phyloP scores from a whole-genome alignment of 2,888 invertebrate species.

The Argynnis bischoffii region DNA sequence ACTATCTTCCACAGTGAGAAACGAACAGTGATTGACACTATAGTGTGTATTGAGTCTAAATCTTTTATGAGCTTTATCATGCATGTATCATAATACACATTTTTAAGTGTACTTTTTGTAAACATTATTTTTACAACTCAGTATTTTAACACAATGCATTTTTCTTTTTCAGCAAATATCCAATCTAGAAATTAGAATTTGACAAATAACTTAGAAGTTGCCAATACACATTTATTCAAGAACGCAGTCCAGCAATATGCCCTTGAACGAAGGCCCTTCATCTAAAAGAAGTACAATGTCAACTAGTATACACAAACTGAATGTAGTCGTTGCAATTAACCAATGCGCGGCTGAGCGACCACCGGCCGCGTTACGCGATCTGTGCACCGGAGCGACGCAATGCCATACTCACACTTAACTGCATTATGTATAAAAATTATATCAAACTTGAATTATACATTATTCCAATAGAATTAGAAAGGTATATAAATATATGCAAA shows the following conservation, averaged over 20 bases:
- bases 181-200: too few species aligned
- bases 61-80: too few species aligned
- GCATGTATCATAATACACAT: too few species aligned
- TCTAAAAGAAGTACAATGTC: slow-evolving; percentile 42
- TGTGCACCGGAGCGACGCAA: neutral
- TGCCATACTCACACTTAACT: neutral
- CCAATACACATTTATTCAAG: neutral
- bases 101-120: too few species aligned
- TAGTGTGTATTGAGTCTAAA: too few species aligned
- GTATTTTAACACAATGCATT: too few species aligned
- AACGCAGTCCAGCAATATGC: slow-evolving; percentile 2
- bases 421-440: neutral
- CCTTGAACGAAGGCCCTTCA: slow-evolving; percentile 37
- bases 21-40: too few species aligned
- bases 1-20: too few species aligned
- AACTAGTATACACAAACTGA: slow-evolving; percentile 39
- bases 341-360: slow-evolving; percentile 25
- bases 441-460: neutral
- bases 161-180: too few species aligned
- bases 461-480: too few species aligned
- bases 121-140: too few species aligned
- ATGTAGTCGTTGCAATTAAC: slow-evolving; percentile 38
- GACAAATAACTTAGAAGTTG: neutral
- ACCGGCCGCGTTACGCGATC: slow-evolving; percentile 18
- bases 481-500: too few species aligned